Evolutionary conservation across 2,113 vertebrate species (phyloP).

Genomic region (Pseudorhombus dupliciocellatus): DNA sequence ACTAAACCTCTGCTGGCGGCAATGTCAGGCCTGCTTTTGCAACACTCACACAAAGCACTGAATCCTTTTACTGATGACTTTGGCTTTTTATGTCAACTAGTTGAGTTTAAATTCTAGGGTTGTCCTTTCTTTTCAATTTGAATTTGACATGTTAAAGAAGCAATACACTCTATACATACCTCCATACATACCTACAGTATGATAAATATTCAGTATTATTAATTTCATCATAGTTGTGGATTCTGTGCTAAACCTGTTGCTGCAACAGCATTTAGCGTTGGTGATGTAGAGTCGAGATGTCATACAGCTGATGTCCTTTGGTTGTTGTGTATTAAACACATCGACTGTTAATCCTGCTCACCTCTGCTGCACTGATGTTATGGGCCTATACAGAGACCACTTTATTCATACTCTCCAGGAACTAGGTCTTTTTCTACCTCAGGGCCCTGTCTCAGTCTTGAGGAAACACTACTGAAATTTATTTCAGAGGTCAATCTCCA

Average conservation of each 20-base stretch:
- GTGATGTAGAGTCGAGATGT: slow-evolving; percentile 3
- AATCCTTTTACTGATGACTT: background rate
- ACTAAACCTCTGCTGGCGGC: slow-evolving; percentile 50
- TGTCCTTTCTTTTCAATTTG: background rate
- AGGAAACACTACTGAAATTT: too few relatives aligned
- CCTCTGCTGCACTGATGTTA: slow-evolving; percentile 30
- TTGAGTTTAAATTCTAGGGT: too few relatives aligned
- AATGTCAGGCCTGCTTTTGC: slow-evolving; percentile 20
- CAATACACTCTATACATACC: background rate
- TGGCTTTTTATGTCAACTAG: too few relatives aligned
- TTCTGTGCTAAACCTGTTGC: too few relatives aligned
- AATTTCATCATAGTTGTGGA: background rate
- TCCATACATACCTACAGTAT: background rate
- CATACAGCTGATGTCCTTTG: slow-evolving; percentile 44
- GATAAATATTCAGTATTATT: background rate
- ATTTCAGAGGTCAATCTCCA: too few relatives aligned
- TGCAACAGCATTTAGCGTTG: background rate
- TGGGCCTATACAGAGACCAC: background rate
- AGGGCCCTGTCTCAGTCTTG: background rate
- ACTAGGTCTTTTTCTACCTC: background rate
- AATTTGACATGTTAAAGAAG: background rate
- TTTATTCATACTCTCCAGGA: background rate
- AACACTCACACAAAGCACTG: slow-evolving; percentile 7
- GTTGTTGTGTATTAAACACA: slow-evolving; percentile 64
- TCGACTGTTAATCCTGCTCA: background rate